Conservation (phyloP, 2,888 invertebrate species). For the Drosophila emarginata region DNA sequence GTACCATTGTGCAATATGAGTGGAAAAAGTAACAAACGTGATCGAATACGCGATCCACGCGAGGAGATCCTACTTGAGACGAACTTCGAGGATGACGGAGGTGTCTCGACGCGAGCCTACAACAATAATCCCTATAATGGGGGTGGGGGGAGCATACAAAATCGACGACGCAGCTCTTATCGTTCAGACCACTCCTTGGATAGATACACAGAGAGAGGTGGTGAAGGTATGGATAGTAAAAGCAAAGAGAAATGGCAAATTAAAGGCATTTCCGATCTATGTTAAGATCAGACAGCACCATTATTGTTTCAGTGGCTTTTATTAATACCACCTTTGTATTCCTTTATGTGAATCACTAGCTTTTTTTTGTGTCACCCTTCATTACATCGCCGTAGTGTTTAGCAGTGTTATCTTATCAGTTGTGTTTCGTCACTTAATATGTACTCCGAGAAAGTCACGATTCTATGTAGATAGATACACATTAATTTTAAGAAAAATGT, state of each 20-base stretch:
- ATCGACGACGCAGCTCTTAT: constrained; percentile 75
- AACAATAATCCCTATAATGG: constrained; percentile 77
- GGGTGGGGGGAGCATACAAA: constrained; percentile 50
- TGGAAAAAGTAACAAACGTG: constrained; percentile 70
- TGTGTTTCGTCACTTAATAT: constrained; percentile 19
- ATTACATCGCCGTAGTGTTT: constrained; percentile 21
- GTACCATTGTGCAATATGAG: constrained; percentile 64
- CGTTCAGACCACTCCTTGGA: constrained; percentile 82
- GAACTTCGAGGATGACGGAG: constrained; percentile 83
- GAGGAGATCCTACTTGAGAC: constrained; percentile 83
- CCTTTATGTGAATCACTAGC: constrained; percentile 41
- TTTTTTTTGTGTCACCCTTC: constrained; percentile 9
- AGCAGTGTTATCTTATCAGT: constrained; percentile 42
- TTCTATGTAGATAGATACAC: not conserved
- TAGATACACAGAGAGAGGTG: constrained; percentile 82
- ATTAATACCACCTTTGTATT: not conserved
- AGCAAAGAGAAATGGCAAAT: not conserved
- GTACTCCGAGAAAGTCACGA: constrained; percentile 19
- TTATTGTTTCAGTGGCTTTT: not conserved
- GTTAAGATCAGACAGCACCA: constrained; percentile 4
- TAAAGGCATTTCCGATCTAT: constrained; percentile 4
- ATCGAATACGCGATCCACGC: constrained; percentile 81
- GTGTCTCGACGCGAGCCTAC: constrained; percentile 81
- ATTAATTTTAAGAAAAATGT: not conserved
- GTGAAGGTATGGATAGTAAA: constrained; percentile 68